Percentiles rank a stretch among this genome's conserved stretches.
Conservation (phyloP, 2,113 vertebrate species). For the Laticauda colubrina region DNA sequence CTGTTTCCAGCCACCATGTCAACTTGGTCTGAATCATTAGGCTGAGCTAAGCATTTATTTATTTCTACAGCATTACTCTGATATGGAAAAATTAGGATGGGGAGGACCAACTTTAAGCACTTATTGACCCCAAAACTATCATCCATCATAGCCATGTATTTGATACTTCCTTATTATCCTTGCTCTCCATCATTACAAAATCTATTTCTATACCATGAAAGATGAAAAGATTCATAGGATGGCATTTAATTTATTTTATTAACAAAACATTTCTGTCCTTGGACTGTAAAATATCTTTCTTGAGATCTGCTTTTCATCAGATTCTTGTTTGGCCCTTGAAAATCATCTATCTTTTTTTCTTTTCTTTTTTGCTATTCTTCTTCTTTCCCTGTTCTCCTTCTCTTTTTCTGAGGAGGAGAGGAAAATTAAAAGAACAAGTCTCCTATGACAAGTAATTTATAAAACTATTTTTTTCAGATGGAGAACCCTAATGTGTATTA, state of each 20-base stretch:
- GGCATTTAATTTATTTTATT: not conserved
- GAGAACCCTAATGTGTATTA: constrained; percentile 27
- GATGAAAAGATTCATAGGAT: not conserved
- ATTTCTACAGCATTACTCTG: constrained; percentile 1
- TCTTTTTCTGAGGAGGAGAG: not conserved
- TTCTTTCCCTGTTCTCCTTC: not conserved
- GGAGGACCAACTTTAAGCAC: not conserved
- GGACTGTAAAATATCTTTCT: not conserved
- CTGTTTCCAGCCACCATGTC: constrained; percentile 20
- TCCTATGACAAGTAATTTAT: constrained; percentile 24
- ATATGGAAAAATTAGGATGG: constrained; percentile 5
- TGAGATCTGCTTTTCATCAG: not conserved
- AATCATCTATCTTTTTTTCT: not conserved
- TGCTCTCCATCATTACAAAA: not conserved
- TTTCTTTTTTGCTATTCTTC: not conserved
- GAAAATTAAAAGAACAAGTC: not conserved
- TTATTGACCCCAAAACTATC: not conserved
- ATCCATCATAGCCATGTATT: not conserved
- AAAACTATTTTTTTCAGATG: constrained; percentile 13
- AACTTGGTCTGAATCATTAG: constrained; percentile 32
- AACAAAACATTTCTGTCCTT: constrained; percentile 2
- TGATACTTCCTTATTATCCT: constrained; percentile 5
- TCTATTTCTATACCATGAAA: not conserved
- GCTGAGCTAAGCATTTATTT: not conserved
- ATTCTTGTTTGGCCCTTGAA: not conserved